These are phyloP conservation scores for Drosophila atroscutellata DNA, from an alignment of 2,888 invertebrate genomes.

Conservation along the genomic window DNA sequence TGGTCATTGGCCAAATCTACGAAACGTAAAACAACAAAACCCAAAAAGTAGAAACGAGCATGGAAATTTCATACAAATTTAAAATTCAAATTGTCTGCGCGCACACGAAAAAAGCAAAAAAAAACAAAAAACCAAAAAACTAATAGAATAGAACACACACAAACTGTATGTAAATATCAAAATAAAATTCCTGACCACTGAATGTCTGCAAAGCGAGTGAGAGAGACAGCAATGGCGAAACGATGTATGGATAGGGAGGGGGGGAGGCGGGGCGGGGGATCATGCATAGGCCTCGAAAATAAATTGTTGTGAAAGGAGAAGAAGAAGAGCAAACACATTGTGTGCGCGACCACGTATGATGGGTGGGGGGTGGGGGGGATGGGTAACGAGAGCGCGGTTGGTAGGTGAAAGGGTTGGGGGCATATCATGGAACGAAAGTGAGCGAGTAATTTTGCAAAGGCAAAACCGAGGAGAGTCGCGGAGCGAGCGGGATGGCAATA, in stretches of 20 bases:
- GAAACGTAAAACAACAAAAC: conserved; percentile 19
- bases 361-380: not conserved
- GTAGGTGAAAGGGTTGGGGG: not conserved
- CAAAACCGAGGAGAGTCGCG: conserved; percentile 4
- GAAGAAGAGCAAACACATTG: conserved; percentile 21
- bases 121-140: conserved; percentile 17
- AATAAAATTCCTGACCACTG: conserved; percentile 74
- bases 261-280: conserved; percentile 2
- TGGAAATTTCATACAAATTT: conserved; percentile 37
- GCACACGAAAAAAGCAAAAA: conserved; percentile 7
- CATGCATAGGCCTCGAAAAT: conserved; percentile 68
- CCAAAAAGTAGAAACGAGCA: conserved; percentile 22
- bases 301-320: conserved; percentile 23
- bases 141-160: conserved; percentile 36
- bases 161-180: conserved; percentile 54
- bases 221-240: conserved; percentile 9
- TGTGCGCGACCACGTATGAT: conserved; percentile 34
- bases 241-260: not conserved
- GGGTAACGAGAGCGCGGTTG: not conserved
- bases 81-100: conserved; percentile 64
- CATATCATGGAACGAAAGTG: conserved; percentile 39
- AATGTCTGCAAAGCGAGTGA: conserved; percentile 57
- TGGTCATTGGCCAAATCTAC: conserved; percentile 56
- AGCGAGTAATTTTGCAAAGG: conserved; percentile 45
- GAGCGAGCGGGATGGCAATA: conserved; percentile 51